Percentiles rank a stretch among this genome's conserved stretches.
These are phyloP conservation scores for Lutjanus campechanus DNA, from an alignment of 2,797 vertebrate genomes.

Conservation along the genomic window DNA sequence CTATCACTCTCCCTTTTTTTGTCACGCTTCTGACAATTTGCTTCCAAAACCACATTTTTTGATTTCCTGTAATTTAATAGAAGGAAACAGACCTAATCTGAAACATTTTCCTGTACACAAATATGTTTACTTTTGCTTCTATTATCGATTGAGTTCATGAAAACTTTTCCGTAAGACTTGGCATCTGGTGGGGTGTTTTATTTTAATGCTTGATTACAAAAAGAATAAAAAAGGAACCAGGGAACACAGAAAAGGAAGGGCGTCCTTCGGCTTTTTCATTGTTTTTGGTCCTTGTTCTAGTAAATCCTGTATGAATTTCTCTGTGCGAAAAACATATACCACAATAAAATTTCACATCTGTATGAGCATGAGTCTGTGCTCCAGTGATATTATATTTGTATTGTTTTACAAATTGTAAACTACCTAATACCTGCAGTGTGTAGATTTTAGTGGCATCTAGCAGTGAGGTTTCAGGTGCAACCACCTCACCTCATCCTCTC, in stretches of 20 bases:
- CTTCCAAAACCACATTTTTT: constrained; percentile 5
- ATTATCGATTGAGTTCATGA: not conserved
- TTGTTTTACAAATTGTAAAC: not conserved
- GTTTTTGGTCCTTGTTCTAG: not conserved
- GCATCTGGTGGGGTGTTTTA: not conserved
- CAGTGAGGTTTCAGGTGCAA: no score
- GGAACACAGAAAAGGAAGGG: no score
- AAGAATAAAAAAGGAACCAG: not conserved
- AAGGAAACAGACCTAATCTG: not conserved
- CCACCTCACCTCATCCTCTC: no score
- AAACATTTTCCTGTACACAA: constrained; percentile 23
- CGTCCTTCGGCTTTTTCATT: not conserved
- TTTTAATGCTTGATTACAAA: not conserved
- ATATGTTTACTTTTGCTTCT: not conserved
- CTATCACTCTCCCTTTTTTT: constrained; percentile 19
- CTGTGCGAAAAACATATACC: not conserved
- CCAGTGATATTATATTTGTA: not conserved
- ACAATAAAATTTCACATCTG: not conserved
- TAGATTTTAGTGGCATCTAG: no score
- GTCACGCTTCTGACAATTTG: constrained; percentile 10
- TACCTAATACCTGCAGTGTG: no score
- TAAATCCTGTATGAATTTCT: not conserved
- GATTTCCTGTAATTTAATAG: constrained; percentile 2
- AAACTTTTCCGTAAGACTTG: not conserved
- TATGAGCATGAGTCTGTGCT: not conserved